Percentiles rank a stretch among this genome's conserved stretches.
Evolutionary conservation across 2,113 vertebrate species (phyloP).

Genomic region (Tichodroma muraria): DNA sequence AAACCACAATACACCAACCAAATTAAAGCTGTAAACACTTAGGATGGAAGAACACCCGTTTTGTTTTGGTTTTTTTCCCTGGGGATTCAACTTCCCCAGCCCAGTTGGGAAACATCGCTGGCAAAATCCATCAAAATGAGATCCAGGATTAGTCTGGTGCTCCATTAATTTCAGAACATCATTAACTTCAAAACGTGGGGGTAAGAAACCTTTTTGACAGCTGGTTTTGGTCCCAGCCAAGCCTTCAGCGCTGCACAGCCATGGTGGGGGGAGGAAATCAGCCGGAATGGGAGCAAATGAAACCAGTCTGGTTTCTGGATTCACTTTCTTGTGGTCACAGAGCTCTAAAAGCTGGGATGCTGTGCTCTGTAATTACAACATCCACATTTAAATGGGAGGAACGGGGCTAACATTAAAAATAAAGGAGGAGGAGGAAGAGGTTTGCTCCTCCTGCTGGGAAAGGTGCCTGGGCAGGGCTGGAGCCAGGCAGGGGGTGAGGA

Average conservation of each 20-base stretch:
- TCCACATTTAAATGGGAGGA: neutral
- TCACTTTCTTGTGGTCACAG: slow-evolving; percentile 65
- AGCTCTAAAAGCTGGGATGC: slow-evolving; percentile 54
- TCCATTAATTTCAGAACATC: slow-evolving; percentile 34
- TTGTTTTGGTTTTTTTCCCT: neutral
- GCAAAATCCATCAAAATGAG: neutral
- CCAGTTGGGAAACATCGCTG: neutral
- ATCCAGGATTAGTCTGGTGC: neutral
- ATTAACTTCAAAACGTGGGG: slow-evolving; percentile 27
- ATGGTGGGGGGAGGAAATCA: slow-evolving; percentile 44
- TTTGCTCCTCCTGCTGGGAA: no score
- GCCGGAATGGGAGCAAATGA: slow-evolving; percentile 58
- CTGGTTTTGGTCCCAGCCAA: slow-evolving; percentile 63
- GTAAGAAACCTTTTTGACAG: slow-evolving; percentile 50
- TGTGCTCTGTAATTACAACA: slow-evolving; percentile 57
- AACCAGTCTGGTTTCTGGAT: slow-evolving; percentile 65
- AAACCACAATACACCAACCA: neutral
- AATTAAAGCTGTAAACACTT: neutral
- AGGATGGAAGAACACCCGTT: neutral
- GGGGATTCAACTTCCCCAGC: neutral
- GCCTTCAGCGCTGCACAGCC: slow-evolving; percentile 23
- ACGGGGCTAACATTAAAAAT: neutral
- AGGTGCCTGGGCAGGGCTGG: neutral
- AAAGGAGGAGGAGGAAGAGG: neutral
- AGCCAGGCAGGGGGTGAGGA: neutral